Evolutionary conservation across 2,113 vertebrate species (phyloP).

Genomic region (sheep (Ovis aries)): ARS-UI_Ramb_v3.0 NC_056066.1:9462001-9462500

Average conservation of each 20-base stretch:
- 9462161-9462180: not conserved
- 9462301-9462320: not conserved
- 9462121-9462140: not conserved
- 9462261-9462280: not conserved
- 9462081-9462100: not conserved
- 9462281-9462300: not conserved
- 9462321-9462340: not conserved
- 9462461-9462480: not conserved
- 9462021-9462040: fast-evolving
- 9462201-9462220: not conserved
- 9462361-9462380: not conserved
- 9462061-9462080: not conserved
- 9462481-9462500: fast-evolving
- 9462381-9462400: not conserved
- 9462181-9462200: not conserved
- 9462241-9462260: not conserved
- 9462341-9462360: not conserved
- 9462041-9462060: not conserved
- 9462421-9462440: not conserved
- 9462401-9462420: not conserved
- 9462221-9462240: not conserved
- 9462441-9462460: not conserved
- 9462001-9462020: not conserved
- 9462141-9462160: not conserved
- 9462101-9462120: not conserved